These are phyloP conservation scores for Syngnathus typhle DNA, from an alignment of 2,113 vertebrate species.

Conservation along the genomic window DNA sequence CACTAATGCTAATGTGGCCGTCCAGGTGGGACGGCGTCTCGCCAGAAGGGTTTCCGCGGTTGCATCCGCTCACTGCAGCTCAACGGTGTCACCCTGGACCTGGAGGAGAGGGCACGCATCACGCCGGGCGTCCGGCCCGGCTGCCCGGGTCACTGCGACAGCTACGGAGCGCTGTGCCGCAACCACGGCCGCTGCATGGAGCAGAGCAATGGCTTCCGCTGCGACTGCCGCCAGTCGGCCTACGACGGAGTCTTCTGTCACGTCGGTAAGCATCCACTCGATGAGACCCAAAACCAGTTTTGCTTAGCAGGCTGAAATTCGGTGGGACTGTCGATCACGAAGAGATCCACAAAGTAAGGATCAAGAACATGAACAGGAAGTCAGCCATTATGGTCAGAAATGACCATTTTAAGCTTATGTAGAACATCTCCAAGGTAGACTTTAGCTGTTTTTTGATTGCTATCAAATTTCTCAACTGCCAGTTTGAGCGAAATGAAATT, in stretches of 20 bases:
- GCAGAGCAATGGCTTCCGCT: conserved; percentile 78
- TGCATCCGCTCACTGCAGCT: conserved; percentile 86
- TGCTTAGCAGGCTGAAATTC: not conserved
- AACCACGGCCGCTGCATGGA: conserved; percentile 83
- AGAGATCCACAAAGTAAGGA: not conserved
- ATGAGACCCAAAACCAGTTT: not conserved
- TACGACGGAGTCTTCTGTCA: conserved; percentile 82
- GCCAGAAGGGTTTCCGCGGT: conserved; percentile 87
- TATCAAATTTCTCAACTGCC: no score
- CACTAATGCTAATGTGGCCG: not conserved
- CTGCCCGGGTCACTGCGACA: conserved; percentile 89
- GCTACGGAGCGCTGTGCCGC: conserved; percentile 83
- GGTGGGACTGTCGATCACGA: not conserved
- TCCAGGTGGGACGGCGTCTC: conserved; percentile 86
- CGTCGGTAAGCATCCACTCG: conserved; percentile 20
- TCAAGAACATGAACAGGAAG: no score
- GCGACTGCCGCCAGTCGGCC: conserved; percentile 81
- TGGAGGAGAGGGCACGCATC: conserved; percentile 84
- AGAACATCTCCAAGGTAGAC: not conserved
- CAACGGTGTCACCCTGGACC: conserved; percentile 82
- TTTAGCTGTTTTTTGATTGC: no score
- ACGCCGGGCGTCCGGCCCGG: conserved; percentile 85
- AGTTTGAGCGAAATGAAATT: no score
- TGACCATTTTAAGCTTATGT: not conserved
- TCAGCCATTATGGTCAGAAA: not conserved